phyloP scores from a whole-genome alignment of 2,113 vertebrate species.

The Psilopogon haemacephalus region DNA sequence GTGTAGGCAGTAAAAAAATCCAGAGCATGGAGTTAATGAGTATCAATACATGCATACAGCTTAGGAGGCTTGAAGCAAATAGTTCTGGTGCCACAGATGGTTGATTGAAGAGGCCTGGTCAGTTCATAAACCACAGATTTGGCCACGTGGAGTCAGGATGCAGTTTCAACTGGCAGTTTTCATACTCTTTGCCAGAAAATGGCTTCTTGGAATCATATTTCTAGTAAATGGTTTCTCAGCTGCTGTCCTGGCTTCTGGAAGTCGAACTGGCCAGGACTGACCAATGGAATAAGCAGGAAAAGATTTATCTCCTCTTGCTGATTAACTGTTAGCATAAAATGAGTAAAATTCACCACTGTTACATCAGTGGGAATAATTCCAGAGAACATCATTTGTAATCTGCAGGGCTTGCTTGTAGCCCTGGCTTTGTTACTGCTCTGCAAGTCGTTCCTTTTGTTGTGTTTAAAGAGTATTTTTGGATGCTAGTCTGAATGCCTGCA shows the following conservation, averaged over 20 bases:
- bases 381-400: not conserved
- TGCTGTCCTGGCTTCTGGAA: not conserved
- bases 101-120: not conserved
- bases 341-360: not conserved
- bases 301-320: not conserved
- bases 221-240: not conserved
- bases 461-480: not conserved
- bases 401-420: not conserved
- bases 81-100: not conserved
- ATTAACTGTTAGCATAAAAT: not conserved
- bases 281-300: not conserved
- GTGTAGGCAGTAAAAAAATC: not conserved
- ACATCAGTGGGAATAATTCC: not conserved
- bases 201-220: not conserved
- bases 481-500: not conserved
- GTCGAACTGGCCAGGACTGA: not conserved
- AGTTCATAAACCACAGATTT: rapidly evolving
- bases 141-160: rapidly evolving
- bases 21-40: not conserved
- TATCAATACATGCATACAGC: not conserved
- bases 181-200: not conserved
- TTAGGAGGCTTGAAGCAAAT: not conserved
- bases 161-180: not conserved
- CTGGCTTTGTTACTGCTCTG: too few species aligned
- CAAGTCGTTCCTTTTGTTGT: not conserved